These are phyloP conservation scores for Lutraria rhynchaena DNA, from an alignment of 1,140 invertebrate genomes.

Conservation along the genomic window DNA sequence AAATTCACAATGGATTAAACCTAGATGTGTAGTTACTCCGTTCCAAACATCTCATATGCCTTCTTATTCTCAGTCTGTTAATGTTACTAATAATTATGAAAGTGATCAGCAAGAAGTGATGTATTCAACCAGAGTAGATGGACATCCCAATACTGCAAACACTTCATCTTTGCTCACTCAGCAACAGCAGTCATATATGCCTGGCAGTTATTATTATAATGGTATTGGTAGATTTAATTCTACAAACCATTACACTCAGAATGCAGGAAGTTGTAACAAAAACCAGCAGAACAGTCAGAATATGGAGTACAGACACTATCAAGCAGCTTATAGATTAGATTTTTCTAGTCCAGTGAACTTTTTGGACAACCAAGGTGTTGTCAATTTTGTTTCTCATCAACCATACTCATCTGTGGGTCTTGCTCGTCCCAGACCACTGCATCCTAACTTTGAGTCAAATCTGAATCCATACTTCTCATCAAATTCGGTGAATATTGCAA, in stretches of 20 bases:
- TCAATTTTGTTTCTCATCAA: conserved; percentile 43
- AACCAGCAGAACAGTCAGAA: too few relatives aligned
- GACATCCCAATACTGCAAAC: too few relatives aligned
- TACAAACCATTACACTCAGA: too few relatives aligned
- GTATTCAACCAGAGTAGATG: background rate
- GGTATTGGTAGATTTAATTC: too few relatives aligned
- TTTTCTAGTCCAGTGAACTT: conserved; percentile 34
- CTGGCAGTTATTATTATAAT: too few relatives aligned
- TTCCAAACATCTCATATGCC: background rate
- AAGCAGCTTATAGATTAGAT: conserved; percentile 23
- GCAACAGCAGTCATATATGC: too few relatives aligned
- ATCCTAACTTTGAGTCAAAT: too few relatives aligned
- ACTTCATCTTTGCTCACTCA: too few relatives aligned
- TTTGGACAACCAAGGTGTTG: background rate
- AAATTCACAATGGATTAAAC: conserved; percentile 9
- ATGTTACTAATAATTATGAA: background rate
- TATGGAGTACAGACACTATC: too few relatives aligned
- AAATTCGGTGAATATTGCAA: too few relatives aligned
- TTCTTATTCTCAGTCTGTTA: background rate
- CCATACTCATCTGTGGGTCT: background rate
- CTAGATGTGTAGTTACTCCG: conserved; percentile 35
- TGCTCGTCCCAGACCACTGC: conserved; percentile 7
- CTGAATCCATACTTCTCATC: too few relatives aligned
- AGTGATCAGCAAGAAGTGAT: background rate
- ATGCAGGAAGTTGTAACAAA: too few relatives aligned